Conservation (phyloP, 1,140 invertebrate species). For the Muscidifurax raptorellus region DNA sequence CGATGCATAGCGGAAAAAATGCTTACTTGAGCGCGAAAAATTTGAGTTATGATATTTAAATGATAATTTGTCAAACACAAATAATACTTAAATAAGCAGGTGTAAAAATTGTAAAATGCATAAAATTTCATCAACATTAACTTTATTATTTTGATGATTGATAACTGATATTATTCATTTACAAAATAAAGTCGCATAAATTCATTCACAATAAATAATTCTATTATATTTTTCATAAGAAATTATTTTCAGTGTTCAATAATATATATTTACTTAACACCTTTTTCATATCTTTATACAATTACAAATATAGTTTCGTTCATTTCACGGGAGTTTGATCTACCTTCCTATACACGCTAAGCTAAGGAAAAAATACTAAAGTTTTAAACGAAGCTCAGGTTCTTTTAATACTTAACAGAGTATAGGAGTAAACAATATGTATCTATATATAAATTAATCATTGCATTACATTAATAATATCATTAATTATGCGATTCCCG, state of each 20-base stretch:
- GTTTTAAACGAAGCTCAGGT: conserved; percentile 7
- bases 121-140: conserved; percentile 33
- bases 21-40: neutral
- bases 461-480: conserved; percentile 2
- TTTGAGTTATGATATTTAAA: neutral
- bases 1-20: neutral
- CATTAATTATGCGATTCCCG: neutral
- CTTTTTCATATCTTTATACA: neutral
- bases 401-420: conserved; percentile 7
- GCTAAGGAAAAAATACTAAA: conserved; percentile 29
- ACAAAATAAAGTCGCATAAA: conserved; percentile 32
- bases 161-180: conserved; percentile 31
- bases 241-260: conserved; percentile 3
- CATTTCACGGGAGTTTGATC: conserved; percentile 1
- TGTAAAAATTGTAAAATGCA: neutral
- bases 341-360: neutral
- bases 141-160: conserved; percentile 39
- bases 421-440: neutral
- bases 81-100: neutral
- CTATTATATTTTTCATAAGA: conserved; percentile 20
- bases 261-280: conserved; percentile 1
- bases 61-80: neutral
- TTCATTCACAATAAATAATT: conserved; percentile 45
- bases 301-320: conserved; percentile 40
- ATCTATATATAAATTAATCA: conserved; percentile 27